Evolutionary conservation across 1,140 invertebrate genomes (phyloP).

Genomic region (Zaprionus capensis): DNA sequence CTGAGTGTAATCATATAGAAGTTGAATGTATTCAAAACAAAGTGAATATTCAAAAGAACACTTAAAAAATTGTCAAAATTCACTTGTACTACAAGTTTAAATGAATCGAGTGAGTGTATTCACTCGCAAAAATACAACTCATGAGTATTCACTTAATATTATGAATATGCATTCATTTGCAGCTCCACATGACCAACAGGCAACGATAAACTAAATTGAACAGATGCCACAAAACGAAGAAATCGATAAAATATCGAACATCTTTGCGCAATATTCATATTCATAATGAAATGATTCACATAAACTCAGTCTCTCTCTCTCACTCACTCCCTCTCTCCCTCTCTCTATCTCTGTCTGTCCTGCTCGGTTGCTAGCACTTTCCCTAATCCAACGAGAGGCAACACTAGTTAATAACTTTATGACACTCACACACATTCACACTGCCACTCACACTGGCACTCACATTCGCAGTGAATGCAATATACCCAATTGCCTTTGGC

Average conservation of each 20-base stretch:
- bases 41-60: neutral
- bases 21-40: neutral
- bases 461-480: slow-evolving; percentile 35
- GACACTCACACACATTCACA: slow-evolving; percentile 46
- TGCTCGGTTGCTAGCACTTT: slow-evolving; percentile 32
- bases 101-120: neutral
- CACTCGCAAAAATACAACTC: neutral
- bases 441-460: slow-evolving; percentile 6
- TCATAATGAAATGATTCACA: slow-evolving; percentile 36
- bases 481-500: slow-evolving; percentile 52
- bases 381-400: slow-evolving; percentile 36
- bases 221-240: neutral
- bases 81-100: neutral
- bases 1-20: neutral
- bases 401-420: slow-evolving; percentile 72
- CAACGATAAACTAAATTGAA: neutral
- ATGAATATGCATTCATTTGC: neutral
- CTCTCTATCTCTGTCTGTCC: neutral
- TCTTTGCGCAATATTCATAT: slow-evolving; percentile 20
- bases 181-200: neutral
- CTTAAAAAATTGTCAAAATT: neutral
- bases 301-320: slow-evolving; percentile 2
- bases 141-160: neutral
- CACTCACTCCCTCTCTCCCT: neutral
- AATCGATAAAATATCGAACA: slow-evolving; percentile 6